phyloP scores from a whole-genome alignment of 2,113 vertebrate species.

The Ictidomys tridecemlineatus region DNA sequence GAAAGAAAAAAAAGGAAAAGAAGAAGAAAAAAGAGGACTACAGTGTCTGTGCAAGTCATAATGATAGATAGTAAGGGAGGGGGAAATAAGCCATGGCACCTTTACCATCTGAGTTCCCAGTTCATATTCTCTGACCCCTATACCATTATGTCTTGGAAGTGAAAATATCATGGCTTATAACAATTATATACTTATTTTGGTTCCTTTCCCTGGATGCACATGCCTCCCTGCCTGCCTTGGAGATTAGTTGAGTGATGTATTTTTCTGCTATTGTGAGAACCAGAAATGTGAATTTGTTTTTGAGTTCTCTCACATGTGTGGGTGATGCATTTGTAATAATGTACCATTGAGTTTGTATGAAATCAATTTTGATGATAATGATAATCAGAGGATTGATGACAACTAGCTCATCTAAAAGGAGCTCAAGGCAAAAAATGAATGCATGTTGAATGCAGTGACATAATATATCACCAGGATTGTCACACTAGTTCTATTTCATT shows the following conservation, averaged over 20 bases:
- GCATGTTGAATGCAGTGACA: not conserved
- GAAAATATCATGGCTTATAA: not conserved
- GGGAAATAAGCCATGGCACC: not conserved
- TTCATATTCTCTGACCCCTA: not conserved
- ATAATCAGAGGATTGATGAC: not conserved
- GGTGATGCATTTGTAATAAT: not conserved
- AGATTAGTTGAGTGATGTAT: not conserved
- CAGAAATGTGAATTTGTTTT: constrained; percentile 8
- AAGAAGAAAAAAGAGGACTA: not conserved
- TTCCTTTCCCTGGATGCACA: not conserved
- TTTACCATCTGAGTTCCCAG: not conserved
- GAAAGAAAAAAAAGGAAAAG: fast-evolving
- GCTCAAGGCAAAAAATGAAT: not conserved
- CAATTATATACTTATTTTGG: not conserved
- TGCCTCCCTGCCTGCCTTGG: not conserved
- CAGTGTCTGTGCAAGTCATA: not conserved
- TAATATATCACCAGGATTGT: not conserved
- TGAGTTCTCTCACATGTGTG: not conserved
- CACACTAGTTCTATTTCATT: not conserved
- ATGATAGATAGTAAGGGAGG: not conserved
- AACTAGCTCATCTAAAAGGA: not conserved
- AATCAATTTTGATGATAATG: not conserved
- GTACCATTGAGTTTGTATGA: not conserved
- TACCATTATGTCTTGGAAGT: not conserved
- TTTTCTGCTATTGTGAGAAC: not conserved